Base-by-base conservation (phyloP, 2,888 invertebrate genomes). In the Ophion slaviceki region DNA sequence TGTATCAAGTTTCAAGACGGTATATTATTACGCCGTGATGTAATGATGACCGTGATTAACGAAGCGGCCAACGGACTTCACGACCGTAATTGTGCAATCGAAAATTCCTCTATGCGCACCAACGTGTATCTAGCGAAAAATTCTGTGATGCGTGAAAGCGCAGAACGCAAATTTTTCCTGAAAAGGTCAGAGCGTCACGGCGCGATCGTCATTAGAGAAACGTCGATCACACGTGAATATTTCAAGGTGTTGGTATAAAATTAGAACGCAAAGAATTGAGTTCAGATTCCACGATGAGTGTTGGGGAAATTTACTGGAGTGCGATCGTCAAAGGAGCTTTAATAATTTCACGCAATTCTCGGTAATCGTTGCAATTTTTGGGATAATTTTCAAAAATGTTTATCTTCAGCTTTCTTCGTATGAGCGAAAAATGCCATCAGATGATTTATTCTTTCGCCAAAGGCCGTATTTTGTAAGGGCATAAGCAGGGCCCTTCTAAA, bases 111-210 rank as follows among this genome's bases (percentile, higher is more conserved):
- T 20, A 40, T 20, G 14, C 20, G 32, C 28, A 77, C 47, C 11
- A 14, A 17, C 36, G 40, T 57, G 53, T 77, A 11, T 17, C 59
- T 66, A 36, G n/a, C 61, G 66, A 84, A 62, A 62, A 61, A 61
- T 74, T 53, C 76, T 74, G 62, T 67, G 77, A 84, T 72, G 84
- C 80, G 77, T 80, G 80, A 84, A 84, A 84, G 77, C 57, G 32
- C 47, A 14, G 59, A 36, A 67, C 32, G 62, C 57, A 62, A 80
- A 77, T 80, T 84, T 72, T 80, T 80, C 53, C 11, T 57, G 66
- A 67, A 84, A 80, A 80, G 77, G 80, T 80, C 80, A 77, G 64
- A 67, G 70, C 57, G n/a, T 80, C 68, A 66, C 59, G 36, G 14
- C 47, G 47, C 47, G 64, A 76, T 76, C 66, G 20, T 59, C 17